phyloP scores from a whole-genome alignment of 1,140 invertebrate genomes.

The Heliothis virescens region DNA sequence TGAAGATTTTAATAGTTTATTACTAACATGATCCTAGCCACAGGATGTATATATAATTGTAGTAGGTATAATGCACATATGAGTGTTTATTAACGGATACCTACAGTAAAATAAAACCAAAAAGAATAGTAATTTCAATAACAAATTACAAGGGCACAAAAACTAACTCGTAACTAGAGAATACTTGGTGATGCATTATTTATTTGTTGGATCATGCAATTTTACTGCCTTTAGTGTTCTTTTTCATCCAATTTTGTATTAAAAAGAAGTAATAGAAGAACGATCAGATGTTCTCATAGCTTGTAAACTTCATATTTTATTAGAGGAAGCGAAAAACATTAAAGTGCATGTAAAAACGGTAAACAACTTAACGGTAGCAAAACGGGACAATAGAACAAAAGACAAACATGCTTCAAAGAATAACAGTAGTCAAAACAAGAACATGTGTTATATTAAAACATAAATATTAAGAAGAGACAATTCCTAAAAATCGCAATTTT shows the following conservation, averaged over 20 bases:
- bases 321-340: conserved; percentile 17
- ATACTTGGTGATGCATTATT: not conserved
- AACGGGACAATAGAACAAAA: conserved; percentile 54
- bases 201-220: not conserved
- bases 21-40: too few relatives aligned
- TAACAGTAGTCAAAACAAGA: conserved; percentile 63
- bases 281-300: too few relatives aligned
- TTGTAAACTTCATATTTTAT: conserved; percentile 23
- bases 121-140: too few relatives aligned
- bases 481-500: conserved; percentile 53
- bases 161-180: not conserved
- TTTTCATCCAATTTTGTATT: not conserved
- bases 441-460: conserved; percentile 60
- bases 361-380: conserved; percentile 54
- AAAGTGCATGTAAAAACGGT: conserved; percentile 41
- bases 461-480: conserved; percentile 44
- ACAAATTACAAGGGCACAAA: too few relatives aligned
- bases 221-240: not conserved
- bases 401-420: conserved; percentile 56
- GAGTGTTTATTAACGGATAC: too few relatives aligned
- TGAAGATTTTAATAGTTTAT: too few relatives aligned
- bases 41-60: too few relatives aligned
- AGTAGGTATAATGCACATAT: too few relatives aligned
- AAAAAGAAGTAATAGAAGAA: not conserved
- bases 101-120: too few relatives aligned